These are phyloP conservation scores for Triops cancriformis DNA, from an alignment of 1,140 invertebrate genomes.

Conservation along the genomic window DNA sequence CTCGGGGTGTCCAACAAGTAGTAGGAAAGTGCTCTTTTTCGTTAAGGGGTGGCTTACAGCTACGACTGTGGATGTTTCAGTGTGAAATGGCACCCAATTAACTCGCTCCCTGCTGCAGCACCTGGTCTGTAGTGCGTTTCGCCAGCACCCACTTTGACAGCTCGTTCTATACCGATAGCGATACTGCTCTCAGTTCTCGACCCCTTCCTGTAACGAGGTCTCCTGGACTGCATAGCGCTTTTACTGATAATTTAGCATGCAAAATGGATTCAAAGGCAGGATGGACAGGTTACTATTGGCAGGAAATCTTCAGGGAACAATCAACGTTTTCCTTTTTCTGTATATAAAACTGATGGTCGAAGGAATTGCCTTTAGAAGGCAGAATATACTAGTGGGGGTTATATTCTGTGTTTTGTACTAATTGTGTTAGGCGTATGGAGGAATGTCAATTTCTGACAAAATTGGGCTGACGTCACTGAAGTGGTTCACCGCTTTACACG, in stretches of 20 bases:
- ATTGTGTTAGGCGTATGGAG: too few species aligned
- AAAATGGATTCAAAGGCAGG: neutral
- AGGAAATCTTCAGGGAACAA: too few species aligned
- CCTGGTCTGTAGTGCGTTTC: neutral
- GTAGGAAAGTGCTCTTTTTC: neutral
- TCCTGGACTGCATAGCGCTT: neutral
- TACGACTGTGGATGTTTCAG: neutral
- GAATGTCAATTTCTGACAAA: too few species aligned
- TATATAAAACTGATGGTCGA: too few species aligned
- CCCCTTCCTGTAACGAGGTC: neutral
- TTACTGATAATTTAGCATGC: neutral
- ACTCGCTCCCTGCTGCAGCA: neutral
- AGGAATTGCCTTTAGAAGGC: too few species aligned
- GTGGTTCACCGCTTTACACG: too few species aligned
- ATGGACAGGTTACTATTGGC: neutral
- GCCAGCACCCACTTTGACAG: neutral
- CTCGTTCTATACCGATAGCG: neutral
- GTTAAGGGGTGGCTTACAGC: neutral
- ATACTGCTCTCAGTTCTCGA: neutral
- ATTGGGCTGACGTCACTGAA: too few species aligned
- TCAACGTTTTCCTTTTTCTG: too few species aligned
- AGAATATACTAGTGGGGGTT: too few species aligned
- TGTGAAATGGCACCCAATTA: constrained; percentile 1
- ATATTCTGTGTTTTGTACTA: too few species aligned
- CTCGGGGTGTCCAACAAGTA: neutral